Evolutionary conservation across 2,113 vertebrate species (phyloP), one percentile per base, ranked within the genome.

Genomic region (Neolamprologus fasciatus): DNA sequence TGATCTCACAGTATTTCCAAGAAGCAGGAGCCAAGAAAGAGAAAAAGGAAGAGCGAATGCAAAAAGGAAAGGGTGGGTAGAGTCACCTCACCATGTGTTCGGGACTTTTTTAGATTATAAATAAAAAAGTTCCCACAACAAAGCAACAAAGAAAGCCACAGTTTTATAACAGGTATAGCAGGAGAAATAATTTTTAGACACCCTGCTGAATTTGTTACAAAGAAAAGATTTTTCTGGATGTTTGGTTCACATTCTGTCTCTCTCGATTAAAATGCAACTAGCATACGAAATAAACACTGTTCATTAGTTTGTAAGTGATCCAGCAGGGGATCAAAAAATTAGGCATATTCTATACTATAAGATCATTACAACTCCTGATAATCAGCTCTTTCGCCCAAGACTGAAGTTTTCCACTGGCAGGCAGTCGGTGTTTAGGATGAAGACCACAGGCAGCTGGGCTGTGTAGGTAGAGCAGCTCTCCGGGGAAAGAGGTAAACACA

Each of bases 381-480:
- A 89, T 90, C 37, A 78, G 55, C 47, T 12, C 51, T 79, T 86
- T 51, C 28, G 61, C 63, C 21, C 19, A 53, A 83, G 21, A n/a
- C n/a, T 81, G 76, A 63, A 80, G 42, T 78, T 73, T 89, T 82
- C 6, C 50, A 81, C 42, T 55, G 54, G 84, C 80, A 90, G 80
- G 45, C 90, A 51, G 78, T 2, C 3, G 81, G 61, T 83, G 81
- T 87, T 93, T 83, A 71, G 53, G 40, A 89, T 91, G 68, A 84
- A 90, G 83, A 91, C 83, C 88, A 89, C 40, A 16, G 78, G 73
- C 11, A 14, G 57, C 82, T 66, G 76, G 40, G 80, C 45, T 89
- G 82, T 28, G 81, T 61, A 93, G 90, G 87, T 93, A 91, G 85
- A 90, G 81, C 88, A 92, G 86, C 81, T 92, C 86, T 88, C 81